Percentiles rank a stretch among this genome's conserved stretches.
Evolutionary conservation across 1,140 invertebrate species (phyloP).

Genomic region (Holotrichia oblita): DNA sequence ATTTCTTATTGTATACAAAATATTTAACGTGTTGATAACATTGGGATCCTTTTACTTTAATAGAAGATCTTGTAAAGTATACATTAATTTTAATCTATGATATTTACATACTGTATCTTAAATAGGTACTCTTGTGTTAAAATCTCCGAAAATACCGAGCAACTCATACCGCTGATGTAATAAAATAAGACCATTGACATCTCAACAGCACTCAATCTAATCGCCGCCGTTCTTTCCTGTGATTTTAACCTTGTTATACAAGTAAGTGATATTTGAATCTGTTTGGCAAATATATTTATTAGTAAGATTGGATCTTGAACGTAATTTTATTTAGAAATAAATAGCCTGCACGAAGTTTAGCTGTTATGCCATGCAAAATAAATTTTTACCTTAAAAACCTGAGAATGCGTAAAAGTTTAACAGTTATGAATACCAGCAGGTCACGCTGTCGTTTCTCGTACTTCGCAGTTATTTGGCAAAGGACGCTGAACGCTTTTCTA

Average conservation of each 20-base stretch:
- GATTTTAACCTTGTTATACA: slow-evolving; percentile 1
- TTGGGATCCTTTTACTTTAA: not conserved
- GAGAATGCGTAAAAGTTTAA: not conserved
- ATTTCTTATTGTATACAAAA: not conserved
- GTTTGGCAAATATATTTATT: not conserved
- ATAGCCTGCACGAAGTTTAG: slow-evolving; percentile 15
- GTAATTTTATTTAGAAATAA: not conserved
- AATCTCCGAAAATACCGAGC: not conserved
- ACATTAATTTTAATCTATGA: not conserved
- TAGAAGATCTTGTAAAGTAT: not conserved
- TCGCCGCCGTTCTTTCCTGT: not conserved
- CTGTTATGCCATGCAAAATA: not conserved
- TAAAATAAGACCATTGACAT: not conserved
- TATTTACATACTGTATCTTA: not conserved
- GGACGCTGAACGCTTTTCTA: not conserved
- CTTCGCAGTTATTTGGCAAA: not conserved
- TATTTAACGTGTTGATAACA: too few relatives aligned
- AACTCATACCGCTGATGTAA: not conserved
- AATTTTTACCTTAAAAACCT: not conserved
- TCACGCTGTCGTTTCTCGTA: not conserved
- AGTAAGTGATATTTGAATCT: not conserved
- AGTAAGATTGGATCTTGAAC: not conserved
- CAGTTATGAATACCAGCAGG: not conserved
- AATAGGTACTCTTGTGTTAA: slow-evolving; percentile 12
- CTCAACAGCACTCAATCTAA: not conserved